These are phyloP conservation scores for Oryctes rhinoceros DNA, from an alignment of 1,140 invertebrate species.

Conservation along the genomic window DNA sequence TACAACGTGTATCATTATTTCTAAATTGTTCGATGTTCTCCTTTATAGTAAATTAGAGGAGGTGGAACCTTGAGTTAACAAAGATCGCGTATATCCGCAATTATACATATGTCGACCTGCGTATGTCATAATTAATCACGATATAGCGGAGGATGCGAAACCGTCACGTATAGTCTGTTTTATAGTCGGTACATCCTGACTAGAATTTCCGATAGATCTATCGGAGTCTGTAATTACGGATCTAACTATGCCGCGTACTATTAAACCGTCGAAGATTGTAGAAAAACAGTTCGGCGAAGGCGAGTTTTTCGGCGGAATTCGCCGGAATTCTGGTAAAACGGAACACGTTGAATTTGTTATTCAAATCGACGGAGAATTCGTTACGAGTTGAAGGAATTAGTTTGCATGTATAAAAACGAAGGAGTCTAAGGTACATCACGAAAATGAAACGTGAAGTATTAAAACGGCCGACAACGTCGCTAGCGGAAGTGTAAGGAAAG, in stretches of 20 bases:
- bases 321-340: not conserved
- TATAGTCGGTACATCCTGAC: not conserved
- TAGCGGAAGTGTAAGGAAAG: not conserved
- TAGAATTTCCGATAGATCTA: not conserved
- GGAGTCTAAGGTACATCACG: not conserved
- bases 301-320: not conserved
- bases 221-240: not conserved
- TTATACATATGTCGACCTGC: not conserved
- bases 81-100: not conserved
- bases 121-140: not conserved
- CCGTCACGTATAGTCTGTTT: not conserved
- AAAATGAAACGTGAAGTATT: constrained; percentile 1
- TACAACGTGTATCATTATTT: too few relatives aligned
- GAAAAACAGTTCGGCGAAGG: not conserved
- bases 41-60: not conserved
- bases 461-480: not conserved
- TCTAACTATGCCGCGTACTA: not conserved
- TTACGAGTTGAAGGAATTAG: not conserved
- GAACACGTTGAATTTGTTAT: not conserved
- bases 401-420: not conserved
- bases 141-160: not conserved
- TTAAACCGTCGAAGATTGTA: not conserved
- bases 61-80: not conserved
- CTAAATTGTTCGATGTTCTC: too few relatives aligned
- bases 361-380: not conserved